A percentile compares a stretch with the other conserved stretches of the same genome.
phyloP scores from a whole-genome alignment of 2,797 vertebrate genomes.

The Botia almorhae region DNA sequence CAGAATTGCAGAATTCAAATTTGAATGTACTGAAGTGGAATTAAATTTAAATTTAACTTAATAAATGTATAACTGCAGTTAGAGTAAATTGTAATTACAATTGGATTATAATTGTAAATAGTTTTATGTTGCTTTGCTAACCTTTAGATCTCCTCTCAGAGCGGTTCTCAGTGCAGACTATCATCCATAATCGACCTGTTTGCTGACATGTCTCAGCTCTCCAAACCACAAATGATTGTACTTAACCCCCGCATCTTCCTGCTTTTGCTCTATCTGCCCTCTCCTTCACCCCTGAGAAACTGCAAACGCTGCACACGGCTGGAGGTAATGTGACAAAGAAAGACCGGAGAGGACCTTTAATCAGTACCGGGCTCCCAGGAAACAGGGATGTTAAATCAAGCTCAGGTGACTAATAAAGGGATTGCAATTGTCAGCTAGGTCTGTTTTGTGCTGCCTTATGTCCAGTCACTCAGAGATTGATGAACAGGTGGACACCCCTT shows the following conservation, averaged over 20 bases:
- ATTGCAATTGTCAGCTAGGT: conserved; percentile 64
- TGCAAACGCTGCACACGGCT: conserved; percentile 46
- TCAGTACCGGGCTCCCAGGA: conserved; percentile 68
- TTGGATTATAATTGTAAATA: no score
- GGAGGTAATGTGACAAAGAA: conserved; percentile 68
- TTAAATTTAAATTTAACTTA: no score
- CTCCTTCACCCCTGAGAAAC: not conserved
- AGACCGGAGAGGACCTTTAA: conserved; percentile 63
- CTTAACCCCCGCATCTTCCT: not conserved
- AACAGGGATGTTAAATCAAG: conserved; percentile 74
- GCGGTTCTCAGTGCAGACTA: not conserved
- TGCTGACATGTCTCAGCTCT: conserved; percentile 1
- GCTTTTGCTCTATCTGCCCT: conserved; percentile 13
- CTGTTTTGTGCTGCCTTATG: conserved; percentile 35
- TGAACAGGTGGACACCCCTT: conserved; percentile 64
- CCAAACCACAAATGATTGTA: not conserved
- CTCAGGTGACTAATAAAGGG: conserved; percentile 76
- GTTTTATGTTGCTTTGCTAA: not conserved
- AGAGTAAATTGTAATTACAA: no score
- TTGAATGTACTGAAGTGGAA: no score
- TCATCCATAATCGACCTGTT: conserved; percentile 11
- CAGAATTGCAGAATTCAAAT: no score
- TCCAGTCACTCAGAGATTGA: conserved; percentile 46
- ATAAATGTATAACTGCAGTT: no score
- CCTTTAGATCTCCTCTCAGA: conserved; percentile 3